These are phyloP conservation scores for Acestrorhynchus altus DNA, from an alignment of 2,797 vertebrate species.

Conservation along the genomic window DNA sequence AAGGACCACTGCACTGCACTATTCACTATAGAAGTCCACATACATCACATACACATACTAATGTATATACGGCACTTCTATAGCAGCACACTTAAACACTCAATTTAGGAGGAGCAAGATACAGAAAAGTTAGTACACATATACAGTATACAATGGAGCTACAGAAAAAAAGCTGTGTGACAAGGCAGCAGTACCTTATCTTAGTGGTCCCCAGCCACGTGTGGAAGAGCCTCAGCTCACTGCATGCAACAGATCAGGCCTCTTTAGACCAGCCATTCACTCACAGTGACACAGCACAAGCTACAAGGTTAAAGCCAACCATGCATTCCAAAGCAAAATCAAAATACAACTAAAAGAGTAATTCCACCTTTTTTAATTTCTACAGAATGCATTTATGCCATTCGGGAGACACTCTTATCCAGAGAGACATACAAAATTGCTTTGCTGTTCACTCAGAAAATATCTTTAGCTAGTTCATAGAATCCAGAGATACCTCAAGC, in stretches of 20 bases:
- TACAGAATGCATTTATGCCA: too few species aligned
- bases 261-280: conserved; percentile 48
- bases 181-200: conserved; percentile 68
- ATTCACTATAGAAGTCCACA: not conserved
- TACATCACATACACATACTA: too few species aligned
- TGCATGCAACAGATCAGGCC: conserved; percentile 73
- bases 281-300: conserved; percentile 57
- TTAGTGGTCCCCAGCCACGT: conserved; percentile 76
- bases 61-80: not conserved
- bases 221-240: conserved; percentile 75
- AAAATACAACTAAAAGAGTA: too few species aligned
- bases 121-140: conserved; percentile 2
- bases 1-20: not conserved
- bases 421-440: too few species aligned
- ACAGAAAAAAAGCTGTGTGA: conserved; percentile 44
- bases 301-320: conserved; percentile 40
- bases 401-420: too few species aligned
- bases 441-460: too few species aligned
- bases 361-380: too few species aligned
- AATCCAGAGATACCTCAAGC: too few species aligned
- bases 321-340: conserved; percentile 10
- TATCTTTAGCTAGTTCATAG: too few species aligned
- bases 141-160: conserved; percentile 29
- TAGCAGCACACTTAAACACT: not conserved
- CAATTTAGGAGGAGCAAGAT: not conserved